A percentile compares a stretch with the other conserved stretches of the same genome.
Conservation (phyloP, 2,888 invertebrate genomes). For the Phortica okadai region DNA sequence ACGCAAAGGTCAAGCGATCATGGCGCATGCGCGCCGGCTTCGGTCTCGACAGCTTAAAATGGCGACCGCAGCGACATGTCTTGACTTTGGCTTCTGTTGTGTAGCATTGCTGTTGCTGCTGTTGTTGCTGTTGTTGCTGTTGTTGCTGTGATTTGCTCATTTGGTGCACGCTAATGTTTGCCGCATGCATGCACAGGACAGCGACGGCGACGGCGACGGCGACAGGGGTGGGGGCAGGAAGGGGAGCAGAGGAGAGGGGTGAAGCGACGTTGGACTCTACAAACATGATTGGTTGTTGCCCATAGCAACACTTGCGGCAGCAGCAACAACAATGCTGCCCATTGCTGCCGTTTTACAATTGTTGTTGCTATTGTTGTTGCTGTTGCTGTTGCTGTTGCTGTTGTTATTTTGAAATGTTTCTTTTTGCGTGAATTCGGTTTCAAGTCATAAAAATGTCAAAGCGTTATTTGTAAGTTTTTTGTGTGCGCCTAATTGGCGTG, state of each 20-base stretch:
- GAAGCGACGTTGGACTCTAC: too few species aligned
- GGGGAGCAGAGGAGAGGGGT: not conserved
- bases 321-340: conserved; percentile 33
- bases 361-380: conserved; percentile 29
- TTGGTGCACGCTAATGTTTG: not conserved
- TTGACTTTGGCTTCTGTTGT: not conserved
- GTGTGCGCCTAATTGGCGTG: conserved; percentile 66
- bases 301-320: conserved; percentile 30
- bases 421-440: conserved; percentile 37
- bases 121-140: too few species aligned
- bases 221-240: not conserved
- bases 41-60: not conserved
- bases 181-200: not conserved
- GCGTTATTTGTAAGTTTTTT: conserved; percentile 62
- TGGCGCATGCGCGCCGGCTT: conserved; percentile 5
- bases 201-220: too few species aligned
- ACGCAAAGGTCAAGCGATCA: conserved; percentile 17
- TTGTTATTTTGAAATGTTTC: conserved; percentile 14
- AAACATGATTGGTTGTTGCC: not conserved
- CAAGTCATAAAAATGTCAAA: conserved; percentile 68
- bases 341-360: conserved; percentile 18
- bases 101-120: not conserved
- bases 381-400: conserved; percentile 19
- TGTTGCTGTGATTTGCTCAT: not conserved
- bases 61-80: not conserved